Percentiles rank a stretch among this genome's conserved stretches.
phyloP scores from a whole-genome alignment of 2,888 invertebrate species.

The Tiliacea aurago region DNA sequence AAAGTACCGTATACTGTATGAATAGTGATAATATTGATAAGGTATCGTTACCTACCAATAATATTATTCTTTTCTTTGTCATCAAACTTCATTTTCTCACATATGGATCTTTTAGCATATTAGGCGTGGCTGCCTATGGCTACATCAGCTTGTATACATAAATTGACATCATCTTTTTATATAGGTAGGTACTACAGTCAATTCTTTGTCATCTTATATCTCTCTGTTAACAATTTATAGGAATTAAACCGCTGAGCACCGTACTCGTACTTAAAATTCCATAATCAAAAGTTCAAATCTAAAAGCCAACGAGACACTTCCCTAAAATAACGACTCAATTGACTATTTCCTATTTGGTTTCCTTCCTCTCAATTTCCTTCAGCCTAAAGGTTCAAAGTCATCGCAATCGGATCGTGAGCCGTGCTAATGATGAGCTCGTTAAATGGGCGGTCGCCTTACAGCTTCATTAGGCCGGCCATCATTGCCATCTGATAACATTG shows the following conservation, averaged over 20 bases:
- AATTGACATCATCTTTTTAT: background rate
- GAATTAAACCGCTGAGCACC: background rate
- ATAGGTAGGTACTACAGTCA: background rate
- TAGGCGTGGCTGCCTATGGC: background rate
- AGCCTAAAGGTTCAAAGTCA: constrained; percentile 64
- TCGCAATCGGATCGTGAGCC: constrained; percentile 63
- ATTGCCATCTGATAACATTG: constrained; percentile 69
- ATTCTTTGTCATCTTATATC: too few relatives aligned
- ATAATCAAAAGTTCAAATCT: constrained; percentile 41
- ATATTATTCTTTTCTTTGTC: constrained; percentile 7
- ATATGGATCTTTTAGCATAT: background rate
- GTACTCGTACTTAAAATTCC: background rate
- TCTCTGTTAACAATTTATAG: background rate
- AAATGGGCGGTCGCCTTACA: constrained; percentile 68
- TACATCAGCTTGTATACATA: background rate
- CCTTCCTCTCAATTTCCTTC: constrained; percentile 39
- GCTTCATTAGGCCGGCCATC: constrained; percentile 75
- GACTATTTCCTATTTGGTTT: constrained; percentile 37
- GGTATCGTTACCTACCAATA: background rate
- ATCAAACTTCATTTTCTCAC: background rate
- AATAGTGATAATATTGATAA: background rate
- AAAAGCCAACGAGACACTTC: constrained; percentile 23
- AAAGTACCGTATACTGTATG: background rate
- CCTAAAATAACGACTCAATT: constrained; percentile 46
- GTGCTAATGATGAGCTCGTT: constrained; percentile 73